Conservation (phyloP, 2,113 vertebrate species). For the Damaliscus lunatus region DNA sequence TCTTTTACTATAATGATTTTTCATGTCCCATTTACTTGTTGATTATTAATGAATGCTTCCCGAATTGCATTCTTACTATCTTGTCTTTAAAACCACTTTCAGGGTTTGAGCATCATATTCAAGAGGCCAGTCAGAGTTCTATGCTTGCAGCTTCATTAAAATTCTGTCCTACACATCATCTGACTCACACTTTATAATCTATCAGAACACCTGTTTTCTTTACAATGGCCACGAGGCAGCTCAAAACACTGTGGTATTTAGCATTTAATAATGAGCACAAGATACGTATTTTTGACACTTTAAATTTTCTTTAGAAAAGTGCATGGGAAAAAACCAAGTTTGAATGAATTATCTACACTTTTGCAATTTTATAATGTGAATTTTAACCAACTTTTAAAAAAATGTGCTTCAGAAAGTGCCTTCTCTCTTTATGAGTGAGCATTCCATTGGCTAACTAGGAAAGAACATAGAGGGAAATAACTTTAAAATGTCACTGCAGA, state of each 20-base stretch:
- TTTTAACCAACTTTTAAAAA: conserved; percentile 74
- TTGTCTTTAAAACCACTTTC: conserved; percentile 84
- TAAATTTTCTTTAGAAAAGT: conserved; percentile 85
- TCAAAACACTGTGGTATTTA: conserved; percentile 90
- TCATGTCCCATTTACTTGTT: conserved; percentile 61
- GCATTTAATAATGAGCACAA: conserved; percentile 90
- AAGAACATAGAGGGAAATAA: conserved; percentile 30
- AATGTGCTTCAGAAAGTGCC: conserved; percentile 47
- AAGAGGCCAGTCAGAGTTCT: conserved; percentile 86
- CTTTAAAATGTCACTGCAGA: conserved; percentile 56
- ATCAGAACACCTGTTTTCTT: conserved; percentile 91
- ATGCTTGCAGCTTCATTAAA: conserved; percentile 84
- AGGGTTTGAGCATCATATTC: conserved; percentile 84
- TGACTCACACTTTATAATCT: conserved; percentile 91
- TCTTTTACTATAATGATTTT: conserved; percentile 73
- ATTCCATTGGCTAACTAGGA: conserved; percentile 25
- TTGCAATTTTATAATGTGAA: conserved; percentile 72
- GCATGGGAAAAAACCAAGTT: conserved; percentile 77
- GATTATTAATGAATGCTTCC: conserved; percentile 79
- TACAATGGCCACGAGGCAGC: conserved; percentile 90
- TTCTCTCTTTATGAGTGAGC: conserved; percentile 53
- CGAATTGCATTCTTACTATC: conserved; percentile 76
- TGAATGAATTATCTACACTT: conserved; percentile 83
- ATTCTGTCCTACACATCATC: conserved; percentile 87
- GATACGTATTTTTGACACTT: conserved; percentile 90